Evolutionary conservation across 2,797 vertebrate genomes (phyloP).

Genomic region (Pangasius krempfi): DNA sequence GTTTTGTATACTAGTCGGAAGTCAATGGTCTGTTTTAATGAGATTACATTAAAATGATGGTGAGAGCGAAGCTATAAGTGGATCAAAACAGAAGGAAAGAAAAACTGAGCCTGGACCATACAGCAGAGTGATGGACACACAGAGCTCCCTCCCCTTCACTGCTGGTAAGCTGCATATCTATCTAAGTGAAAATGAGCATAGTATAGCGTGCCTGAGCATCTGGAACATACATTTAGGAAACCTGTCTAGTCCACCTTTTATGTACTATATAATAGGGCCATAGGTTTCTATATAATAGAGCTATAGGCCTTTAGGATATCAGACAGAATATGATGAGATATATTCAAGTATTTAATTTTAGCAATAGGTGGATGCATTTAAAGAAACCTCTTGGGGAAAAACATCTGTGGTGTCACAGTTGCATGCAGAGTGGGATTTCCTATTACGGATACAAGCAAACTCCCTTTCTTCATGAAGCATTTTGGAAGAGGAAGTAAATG

Average conservation of each 20-base stretch:
- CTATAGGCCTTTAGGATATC: not conserved
- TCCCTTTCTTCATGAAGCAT: not conserved
- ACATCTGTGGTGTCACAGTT: not conserved
- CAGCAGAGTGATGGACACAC: slow-evolving; percentile 61
- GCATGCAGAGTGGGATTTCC: not conserved
- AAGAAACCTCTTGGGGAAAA: not conserved
- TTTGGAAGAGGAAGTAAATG: slow-evolving; percentile 22
- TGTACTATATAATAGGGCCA: not conserved
- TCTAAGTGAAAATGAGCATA: slow-evolving; percentile 17
- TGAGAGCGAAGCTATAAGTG: slow-evolving; percentile 30
- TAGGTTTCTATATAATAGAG: not conserved
- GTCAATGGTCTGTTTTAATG: not conserved
- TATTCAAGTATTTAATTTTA: not conserved
- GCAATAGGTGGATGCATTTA: not conserved
- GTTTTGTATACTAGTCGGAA: slow-evolving; percentile 30
- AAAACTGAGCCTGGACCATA: slow-evolving; percentile 29
- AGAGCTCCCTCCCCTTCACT: slow-evolving; percentile 33
- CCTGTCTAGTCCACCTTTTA: not conserved
- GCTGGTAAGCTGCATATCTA: slow-evolving; percentile 41
- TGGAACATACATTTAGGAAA: not conserved
- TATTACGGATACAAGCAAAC: not conserved
- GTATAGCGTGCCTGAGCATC: not conserved
- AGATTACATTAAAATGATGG: slow-evolving; percentile 33
- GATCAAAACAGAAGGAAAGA: slow-evolving; percentile 62
- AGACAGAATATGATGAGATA: not conserved